Percentiles rank a stretch among this genome's conserved stretches.
Conservation (phyloP, 30 jellyfish, hydroid and myxozoan species). For the Phacellophora camtschatica region DNA sequence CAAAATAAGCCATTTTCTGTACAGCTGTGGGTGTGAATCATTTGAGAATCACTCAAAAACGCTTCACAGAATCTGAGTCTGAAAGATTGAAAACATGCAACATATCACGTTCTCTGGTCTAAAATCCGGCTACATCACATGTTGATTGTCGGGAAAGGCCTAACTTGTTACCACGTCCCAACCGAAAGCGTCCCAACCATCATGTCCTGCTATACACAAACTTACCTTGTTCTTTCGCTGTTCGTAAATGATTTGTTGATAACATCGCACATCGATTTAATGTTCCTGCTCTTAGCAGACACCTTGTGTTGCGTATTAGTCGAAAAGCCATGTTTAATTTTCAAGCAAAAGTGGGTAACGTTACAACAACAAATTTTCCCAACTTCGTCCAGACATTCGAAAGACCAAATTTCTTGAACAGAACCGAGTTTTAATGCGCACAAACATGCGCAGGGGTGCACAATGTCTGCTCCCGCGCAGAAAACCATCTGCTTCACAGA, state of each 20-base stretch:
- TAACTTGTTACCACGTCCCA: no score
- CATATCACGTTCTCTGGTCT: no score
- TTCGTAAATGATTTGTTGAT: conserved; percentile 23
- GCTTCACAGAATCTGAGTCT: no score
- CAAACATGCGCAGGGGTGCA: neutral
- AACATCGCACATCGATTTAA: conserved; percentile 25
- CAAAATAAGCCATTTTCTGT: no score
- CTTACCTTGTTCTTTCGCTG: conserved; percentile 48
- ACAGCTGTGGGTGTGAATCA: no score
- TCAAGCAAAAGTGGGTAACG: neutral
- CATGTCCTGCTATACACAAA: neutral
- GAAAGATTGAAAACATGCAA: no score
- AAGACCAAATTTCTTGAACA: neutral
- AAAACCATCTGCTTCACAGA: neutral
- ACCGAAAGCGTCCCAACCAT: conserved; percentile 56
- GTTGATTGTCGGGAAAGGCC: no score
- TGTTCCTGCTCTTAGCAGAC: conserved; percentile 23
- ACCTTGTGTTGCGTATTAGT: conserved; percentile 35
- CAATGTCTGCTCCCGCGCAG: conserved; percentile 6
- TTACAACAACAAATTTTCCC: neutral
- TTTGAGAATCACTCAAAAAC: no score
- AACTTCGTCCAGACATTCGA: conserved; percentile 13
- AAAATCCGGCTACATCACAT: no score
- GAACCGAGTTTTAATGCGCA: neutral
- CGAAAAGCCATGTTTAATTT: conserved; percentile 47